These are phyloP conservation scores for Pandemis heparana DNA, from an alignment of 2,888 invertebrate species.

Conservation along the genomic window DNA sequence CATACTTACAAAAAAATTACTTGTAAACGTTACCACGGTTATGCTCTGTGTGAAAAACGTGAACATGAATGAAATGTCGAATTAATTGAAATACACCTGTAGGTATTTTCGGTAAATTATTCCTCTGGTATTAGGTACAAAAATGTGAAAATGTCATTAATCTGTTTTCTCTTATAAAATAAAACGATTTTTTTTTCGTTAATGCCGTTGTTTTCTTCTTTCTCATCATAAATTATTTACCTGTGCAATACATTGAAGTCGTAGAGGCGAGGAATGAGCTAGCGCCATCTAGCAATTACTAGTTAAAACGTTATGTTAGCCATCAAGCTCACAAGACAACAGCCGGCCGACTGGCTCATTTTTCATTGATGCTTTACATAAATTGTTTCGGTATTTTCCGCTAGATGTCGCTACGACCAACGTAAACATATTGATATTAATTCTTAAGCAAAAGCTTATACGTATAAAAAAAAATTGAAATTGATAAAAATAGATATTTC, in stretches of 20 bases:
- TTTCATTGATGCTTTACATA: neutral
- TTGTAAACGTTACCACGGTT: constrained; percentile 26
- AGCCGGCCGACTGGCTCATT: no score
- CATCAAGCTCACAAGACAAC: no score
- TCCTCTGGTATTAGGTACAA: constrained; percentile 41
- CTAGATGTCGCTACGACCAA: neutral
- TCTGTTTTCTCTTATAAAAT: constrained; percentile 72
- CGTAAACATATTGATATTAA: no score
- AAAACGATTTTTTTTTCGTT: constrained; percentile 70
- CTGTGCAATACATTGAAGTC: neutral
- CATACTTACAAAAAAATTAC: neutral
- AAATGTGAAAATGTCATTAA: constrained; percentile 69
- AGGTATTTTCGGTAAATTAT: constrained; percentile 22
- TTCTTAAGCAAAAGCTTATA: no score
- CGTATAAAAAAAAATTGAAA: no score
- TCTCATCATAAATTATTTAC: neutral
- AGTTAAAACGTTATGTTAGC: neutral
- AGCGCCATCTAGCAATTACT: neutral
- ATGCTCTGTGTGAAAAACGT: constrained; percentile 19
- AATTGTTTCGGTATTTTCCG: neutral
- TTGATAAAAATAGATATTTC: no score
- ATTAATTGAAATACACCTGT: constrained; percentile 15
- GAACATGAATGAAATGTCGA: neutral
- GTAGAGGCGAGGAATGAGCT: neutral
- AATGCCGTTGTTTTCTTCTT: constrained; percentile 49